Evolutionary conservation across 2,888 invertebrate genomes (phyloP), one percentile per base, ranked within the genome.

Genomic region (Lasioglossum marginatum): DNA sequence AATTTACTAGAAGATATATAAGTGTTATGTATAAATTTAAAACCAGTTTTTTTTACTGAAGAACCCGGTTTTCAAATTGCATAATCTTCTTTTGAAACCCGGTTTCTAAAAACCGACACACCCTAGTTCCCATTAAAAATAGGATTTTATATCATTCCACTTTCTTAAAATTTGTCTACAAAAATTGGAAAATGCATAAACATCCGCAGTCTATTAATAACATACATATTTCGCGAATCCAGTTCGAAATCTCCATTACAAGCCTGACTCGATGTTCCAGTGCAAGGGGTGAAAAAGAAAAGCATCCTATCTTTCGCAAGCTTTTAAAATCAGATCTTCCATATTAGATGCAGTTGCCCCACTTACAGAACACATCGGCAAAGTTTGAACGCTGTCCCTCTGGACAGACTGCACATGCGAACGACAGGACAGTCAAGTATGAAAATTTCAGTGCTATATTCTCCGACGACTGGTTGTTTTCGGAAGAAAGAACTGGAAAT

Each of bases 401-500:
- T 6, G 63, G 63, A 63, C 27, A 31, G 2, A n/a, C 10, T n/a
- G 12, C 57, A n/a, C 16, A 31, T 16, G 63, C 16, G 31, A 31
- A 31, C 31, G 63, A 40, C 23, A n/a, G 12, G n/a, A n/a, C 70
- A 10, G 70, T 70, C 23, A 12, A 70, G 12, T n/a, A 37, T 72
- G 34, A 52, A 31, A n/a, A 23, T 48, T 48, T 40, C 23, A 37
- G 77, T 14, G 27, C 31, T 60, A 60, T 63, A 60, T 63, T 52
- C 14, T n/a, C 34, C 14, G 37, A 40, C 40, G 31, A 71, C 45
- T 52, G 16, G 12, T 1, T 48, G 10, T 8, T 23, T 63, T n/a
- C 23, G 12, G 31, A 37, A 5, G 63, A 40, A 81, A 72, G 72
- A 80, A 72, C 81, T 71, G 31, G 71, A 16, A 66, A 52, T 66